Conservation (phyloP, 1,140 invertebrate species). For the Rhopalosiphum maidis region DNA sequence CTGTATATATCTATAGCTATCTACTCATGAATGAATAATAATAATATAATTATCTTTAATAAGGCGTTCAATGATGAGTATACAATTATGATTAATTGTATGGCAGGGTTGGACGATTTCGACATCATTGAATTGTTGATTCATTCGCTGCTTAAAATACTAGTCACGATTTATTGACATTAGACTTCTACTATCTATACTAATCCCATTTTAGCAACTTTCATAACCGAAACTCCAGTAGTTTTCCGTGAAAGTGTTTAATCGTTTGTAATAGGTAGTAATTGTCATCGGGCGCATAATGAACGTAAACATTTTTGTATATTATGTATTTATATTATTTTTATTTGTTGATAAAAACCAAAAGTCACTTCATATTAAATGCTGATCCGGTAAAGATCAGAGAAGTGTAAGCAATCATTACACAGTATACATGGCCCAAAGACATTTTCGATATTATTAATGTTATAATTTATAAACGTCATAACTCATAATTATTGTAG, state of each 20-base stretch:
- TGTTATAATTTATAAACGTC: background rate
- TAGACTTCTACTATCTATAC: background rate
- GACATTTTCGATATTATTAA: background rate
- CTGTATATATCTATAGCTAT: background rate
- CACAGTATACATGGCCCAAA: background rate
- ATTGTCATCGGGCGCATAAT: background rate
- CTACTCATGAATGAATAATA: background rate
- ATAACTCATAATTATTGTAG: background rate
- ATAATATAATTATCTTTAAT: slow-evolving; percentile 14
- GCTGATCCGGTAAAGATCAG: background rate
- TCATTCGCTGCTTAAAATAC: slow-evolving; percentile 11
- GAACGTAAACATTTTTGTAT: background rate
- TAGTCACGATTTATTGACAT: slow-evolving; percentile 45
- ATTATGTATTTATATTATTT: background rate
- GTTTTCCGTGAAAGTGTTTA: slow-evolving; percentile 28
- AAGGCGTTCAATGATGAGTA: background rate
- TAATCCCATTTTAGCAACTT: slow-evolving; percentile 26
- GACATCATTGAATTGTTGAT: slow-evolving; percentile 26
- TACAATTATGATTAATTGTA: slow-evolving; percentile 36
- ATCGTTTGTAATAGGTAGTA: background rate
- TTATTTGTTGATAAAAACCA: background rate
- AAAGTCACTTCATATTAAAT: background rate
- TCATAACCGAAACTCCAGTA: slow-evolving; percentile 3
- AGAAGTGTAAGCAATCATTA: background rate
- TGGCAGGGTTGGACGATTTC: background rate